phyloP scores from a whole-genome alignment of 2,797 vertebrate genomes.

The Rhinella marina region DNA sequence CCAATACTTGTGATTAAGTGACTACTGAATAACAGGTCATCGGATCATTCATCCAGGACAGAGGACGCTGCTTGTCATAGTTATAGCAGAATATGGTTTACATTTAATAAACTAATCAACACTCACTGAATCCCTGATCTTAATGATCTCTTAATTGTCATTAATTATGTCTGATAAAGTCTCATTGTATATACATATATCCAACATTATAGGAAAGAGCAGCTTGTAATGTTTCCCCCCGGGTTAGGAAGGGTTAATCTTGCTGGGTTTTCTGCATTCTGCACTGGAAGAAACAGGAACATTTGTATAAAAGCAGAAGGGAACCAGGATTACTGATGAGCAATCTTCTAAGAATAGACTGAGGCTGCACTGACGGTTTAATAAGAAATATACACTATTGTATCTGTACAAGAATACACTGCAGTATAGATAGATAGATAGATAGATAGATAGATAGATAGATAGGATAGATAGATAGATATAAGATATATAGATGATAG shows the following conservation, averaged over 20 bases:
- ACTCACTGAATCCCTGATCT: too few relatives aligned
- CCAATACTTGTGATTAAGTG: too few relatives aligned
- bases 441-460: not conserved
- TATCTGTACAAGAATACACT: not conserved
- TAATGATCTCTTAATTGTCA: too few relatives aligned
- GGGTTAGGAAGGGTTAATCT: not conserved
- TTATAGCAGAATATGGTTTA: too few relatives aligned
- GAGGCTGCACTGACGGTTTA: not conserved
- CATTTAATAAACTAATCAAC: too few relatives aligned
- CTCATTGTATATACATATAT: not conserved
- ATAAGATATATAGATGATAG: not conserved
- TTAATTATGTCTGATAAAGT: not conserved
- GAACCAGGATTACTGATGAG: not conserved
- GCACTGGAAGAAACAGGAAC: not conserved
- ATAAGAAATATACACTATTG: not conserved
- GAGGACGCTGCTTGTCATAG: too few relatives aligned
- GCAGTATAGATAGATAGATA: conserved; percentile 2
- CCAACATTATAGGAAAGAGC: not conserved
- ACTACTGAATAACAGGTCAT: too few relatives aligned
- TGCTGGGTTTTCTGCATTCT: not conserved
- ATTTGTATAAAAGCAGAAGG: conserved; percentile 21
- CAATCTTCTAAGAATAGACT: not conserved
- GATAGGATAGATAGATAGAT: not conserved
- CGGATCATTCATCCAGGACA: too few relatives aligned
- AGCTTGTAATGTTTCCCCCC: not conserved